phyloP scores from a whole-genome alignment of 2,888 invertebrate species.

The Altica lythri region DNA sequence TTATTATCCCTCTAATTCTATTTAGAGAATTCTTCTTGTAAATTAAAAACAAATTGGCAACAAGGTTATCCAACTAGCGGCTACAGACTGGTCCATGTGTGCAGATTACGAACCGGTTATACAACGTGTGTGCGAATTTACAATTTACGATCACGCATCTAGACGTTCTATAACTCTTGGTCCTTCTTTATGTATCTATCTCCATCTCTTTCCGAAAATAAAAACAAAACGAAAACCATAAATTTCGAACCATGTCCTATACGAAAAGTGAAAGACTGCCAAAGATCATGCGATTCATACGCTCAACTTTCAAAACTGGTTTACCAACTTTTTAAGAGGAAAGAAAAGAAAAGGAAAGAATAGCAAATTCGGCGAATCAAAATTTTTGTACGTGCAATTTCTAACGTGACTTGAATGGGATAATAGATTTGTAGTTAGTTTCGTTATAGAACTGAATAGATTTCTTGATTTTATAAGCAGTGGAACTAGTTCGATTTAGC shows the following conservation, averaged over 20 bases:
- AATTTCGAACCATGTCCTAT: constrained; percentile 10
- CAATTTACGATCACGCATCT: constrained; percentile 22
- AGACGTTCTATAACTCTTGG: constrained; percentile 17
- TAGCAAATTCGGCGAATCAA: constrained; percentile 24
- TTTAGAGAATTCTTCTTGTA: too few species aligned
- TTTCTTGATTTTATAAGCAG: too few species aligned
- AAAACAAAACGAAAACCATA: constrained; percentile 4
- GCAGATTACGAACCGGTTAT: constrained; percentile 31
- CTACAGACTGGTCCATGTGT: constrained; percentile 22
- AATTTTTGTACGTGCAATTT: constrained; percentile 17
- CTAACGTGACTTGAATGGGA: constrained; percentile 17
- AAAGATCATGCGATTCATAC: constrained; percentile 18
- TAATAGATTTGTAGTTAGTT: constrained; percentile 12
- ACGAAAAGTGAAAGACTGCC: constrained; percentile 18
- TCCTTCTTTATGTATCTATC: constrained; percentile 6
- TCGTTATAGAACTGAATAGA: too few species aligned
- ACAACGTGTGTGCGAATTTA: constrained; percentile 26
- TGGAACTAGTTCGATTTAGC: too few species aligned
- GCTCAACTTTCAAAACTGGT: constrained; percentile 19
- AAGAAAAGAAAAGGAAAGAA: constrained; percentile 10
- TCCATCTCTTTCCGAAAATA: constrained; percentile 3
- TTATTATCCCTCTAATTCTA: too few species aligned
- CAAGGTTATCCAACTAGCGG: neutral
- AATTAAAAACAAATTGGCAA: constrained; percentile 6
- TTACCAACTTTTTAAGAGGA: constrained; percentile 10